Conservation (phyloP, 2,888 invertebrate species). For the Thereva unica region DNA sequence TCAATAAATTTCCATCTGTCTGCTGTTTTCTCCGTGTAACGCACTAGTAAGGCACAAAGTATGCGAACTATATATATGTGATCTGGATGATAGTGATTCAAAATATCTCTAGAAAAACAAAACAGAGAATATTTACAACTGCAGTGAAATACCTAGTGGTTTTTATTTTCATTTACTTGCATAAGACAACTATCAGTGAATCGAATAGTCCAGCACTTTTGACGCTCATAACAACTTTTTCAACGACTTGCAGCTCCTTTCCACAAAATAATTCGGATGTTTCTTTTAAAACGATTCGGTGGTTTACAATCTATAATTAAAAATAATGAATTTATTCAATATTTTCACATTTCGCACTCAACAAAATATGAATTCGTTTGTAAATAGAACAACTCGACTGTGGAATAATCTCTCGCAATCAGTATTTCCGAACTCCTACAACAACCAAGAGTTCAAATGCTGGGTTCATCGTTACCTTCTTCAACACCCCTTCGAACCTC, state of each 20-base stretch:
- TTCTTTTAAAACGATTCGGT: conserved; percentile 23
- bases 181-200: conserved; percentile 25
- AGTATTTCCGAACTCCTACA: no score
- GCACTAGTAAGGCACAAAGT: conserved; percentile 21
- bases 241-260: conserved; percentile 29
- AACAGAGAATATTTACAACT: background rate
- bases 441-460: no score
- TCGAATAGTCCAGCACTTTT: conserved; percentile 29
- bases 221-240: conserved; percentile 22
- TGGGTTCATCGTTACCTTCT: no score
- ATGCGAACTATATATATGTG: conserved; percentile 29
- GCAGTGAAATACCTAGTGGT: background rate
- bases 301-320: conserved; percentile 23
- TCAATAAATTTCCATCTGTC: conserved; percentile 27
- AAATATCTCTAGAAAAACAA: conserved; percentile 16
- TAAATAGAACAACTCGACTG: no score
- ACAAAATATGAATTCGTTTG: no score
- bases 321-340: background rate
- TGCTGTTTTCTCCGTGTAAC: conserved; percentile 23
- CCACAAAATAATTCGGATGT: conserved; percentile 27
- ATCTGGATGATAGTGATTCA: conserved; percentile 32
- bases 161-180: conserved; percentile 21
- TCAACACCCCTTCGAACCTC: no score
- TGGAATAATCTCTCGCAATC: no score
- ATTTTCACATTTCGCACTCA: no score